Base-by-base conservation (phyloP, 2,888 invertebrate genomes). In the Sarcophaga caerulescens region DNA sequence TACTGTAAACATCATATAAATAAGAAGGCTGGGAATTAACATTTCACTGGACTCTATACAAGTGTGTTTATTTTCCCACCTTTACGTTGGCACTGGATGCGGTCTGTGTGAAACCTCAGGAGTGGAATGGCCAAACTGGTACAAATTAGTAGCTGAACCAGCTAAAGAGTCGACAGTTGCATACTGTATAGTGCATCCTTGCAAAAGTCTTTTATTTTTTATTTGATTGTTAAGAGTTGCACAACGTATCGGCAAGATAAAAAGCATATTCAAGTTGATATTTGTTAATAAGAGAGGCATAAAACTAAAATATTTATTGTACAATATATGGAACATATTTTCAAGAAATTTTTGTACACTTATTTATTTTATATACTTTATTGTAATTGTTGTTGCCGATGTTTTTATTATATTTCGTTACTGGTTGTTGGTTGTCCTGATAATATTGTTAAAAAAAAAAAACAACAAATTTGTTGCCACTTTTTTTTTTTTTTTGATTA, bases 401-500 rank as follows among this genome's bases (percentile, higher is more conserved):
- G 73, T 85, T 59, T 11, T 70, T 25, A 17, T 23, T 60, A 23
- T 63, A 68, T 75, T 73, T 68, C 66, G 78, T 82, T 79, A 60
- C 60, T 75, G 10, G 2, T 35, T 35, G 35, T 35, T 35, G 8
- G 35, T 6, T 35, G 6, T 35, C 35, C 35, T 81, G 59, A 70
- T 71, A 35, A 69, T 62, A 52, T 71, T 69, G 69, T 76, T 25
- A 45, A 65, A 4, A 65, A 70, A 47, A 47, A 14, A 14, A 65
- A 70, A 52, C 0, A 47, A 14, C 12, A 52, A 14, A 14, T 47
- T 47, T 47, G 47, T 47, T 47, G 47, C 47, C 47, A 47, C 14
- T 47, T 47, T 23, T 23, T 84, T 63, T 69, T 82, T 63, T 75
- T 76, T 80, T 69, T 75, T 82, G 82, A 79, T 79, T 82, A 82